phyloP scores from a whole-genome alignment of 2,888 invertebrate genomes.

The Encarsia formosa region DNA sequence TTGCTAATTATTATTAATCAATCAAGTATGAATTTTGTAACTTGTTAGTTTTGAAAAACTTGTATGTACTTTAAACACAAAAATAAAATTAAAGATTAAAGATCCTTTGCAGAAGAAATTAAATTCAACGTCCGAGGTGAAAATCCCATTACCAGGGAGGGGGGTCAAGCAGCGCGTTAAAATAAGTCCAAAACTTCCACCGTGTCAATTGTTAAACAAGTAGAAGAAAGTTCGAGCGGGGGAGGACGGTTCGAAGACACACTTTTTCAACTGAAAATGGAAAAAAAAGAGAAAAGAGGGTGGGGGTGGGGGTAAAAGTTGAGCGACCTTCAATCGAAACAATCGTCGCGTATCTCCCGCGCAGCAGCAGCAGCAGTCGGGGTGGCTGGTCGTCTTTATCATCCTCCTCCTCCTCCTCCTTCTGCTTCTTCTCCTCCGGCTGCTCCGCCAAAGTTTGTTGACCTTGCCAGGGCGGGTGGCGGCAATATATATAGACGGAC shows the following conservation, averaged over 20 bases:
- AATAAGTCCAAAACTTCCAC: no score
- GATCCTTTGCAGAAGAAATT: no score
- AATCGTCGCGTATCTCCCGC: neutral
- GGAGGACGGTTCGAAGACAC: no score
- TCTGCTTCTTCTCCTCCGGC: conserved; percentile 7
- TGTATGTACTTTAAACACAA: no score
- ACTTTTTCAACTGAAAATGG: no score
- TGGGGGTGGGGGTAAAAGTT: neutral
- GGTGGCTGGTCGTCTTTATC: neutral
- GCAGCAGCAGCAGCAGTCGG: neutral
- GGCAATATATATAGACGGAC: conserved; percentile 10
- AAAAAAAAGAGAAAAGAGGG: neutral
- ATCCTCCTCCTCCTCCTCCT: conserved; percentile 1
- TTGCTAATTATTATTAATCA: no score
- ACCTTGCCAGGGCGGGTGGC: conserved; percentile 15
- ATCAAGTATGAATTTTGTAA: no score
- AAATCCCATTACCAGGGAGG: no score
- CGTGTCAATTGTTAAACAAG: neutral
- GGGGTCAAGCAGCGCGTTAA: no score
- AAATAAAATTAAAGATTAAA: no score
- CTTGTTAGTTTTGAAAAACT: no score
- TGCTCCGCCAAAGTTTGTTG: conserved; percentile 20
- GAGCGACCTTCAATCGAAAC: conserved; percentile 5
- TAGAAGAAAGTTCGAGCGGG: neutral
- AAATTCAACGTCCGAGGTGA: no score